Conservation (phyloP, 2,888 invertebrate genomes). For the Ligdia adustata region DNA sequence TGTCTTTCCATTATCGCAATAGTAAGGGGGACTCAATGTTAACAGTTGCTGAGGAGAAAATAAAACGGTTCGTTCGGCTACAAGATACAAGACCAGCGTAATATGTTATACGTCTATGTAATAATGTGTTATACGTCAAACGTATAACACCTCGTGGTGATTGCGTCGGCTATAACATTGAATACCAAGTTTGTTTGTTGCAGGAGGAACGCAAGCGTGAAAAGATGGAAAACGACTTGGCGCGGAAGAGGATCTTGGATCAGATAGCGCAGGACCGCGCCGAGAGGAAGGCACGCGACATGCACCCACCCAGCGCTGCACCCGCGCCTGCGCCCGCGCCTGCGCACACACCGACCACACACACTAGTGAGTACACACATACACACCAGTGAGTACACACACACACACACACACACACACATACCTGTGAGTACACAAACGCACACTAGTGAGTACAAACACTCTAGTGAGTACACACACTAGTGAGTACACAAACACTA, state of each 20-base stretch:
- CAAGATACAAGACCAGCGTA: no score
- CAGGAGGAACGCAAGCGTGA: conserved; percentile 90
- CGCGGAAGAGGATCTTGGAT: conserved; percentile 89
- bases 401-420: conserved; percentile 18
- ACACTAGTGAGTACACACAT: conserved; percentile 20
- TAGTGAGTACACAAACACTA: no score
- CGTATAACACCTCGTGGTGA: no score
- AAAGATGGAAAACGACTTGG: conserved; percentile 89
- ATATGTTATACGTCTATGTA: no score
- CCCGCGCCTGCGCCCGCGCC: conserved; percentile 26
- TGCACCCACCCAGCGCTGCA: conserved; percentile 32
- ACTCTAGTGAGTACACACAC: background rate
- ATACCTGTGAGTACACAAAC: conserved; percentile 15
- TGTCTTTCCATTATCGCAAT: no score
- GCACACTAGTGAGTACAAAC: conserved; percentile 42
- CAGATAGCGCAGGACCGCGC: conserved; percentile 94
- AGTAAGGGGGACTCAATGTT: no score
- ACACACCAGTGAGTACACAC: conserved; percentile 20
- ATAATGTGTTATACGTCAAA: no score
- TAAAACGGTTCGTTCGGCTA: no score
- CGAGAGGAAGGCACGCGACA: conserved; percentile 81
- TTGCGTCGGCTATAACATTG: no score
- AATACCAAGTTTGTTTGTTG: background rate
- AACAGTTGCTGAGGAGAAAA: no score
- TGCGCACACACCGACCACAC: conserved; percentile 15